Evolutionary conservation across 2,113 vertebrate genomes (phyloP), one percentile per base, ranked within the genome.

Genomic region (Hippolais icterina): DNA sequence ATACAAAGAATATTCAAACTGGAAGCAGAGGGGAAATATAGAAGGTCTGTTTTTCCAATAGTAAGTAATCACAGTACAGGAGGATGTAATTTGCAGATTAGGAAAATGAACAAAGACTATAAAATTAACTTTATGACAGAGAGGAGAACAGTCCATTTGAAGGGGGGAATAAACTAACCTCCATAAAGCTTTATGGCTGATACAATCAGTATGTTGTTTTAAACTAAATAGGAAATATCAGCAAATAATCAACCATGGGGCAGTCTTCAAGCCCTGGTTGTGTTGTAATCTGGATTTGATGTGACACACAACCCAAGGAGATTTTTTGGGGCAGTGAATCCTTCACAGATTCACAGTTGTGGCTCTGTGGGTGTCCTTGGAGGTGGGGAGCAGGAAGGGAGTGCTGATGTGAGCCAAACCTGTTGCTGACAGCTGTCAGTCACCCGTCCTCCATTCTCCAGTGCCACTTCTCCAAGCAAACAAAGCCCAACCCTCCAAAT

Each of bases 81-180:
- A 98, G 97, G 97, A 98, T 98, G 97, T 98, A 98, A 98, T 98
- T 98, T 98, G 97, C 96, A 97, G 97, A 98, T 98, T 98, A 98
- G 97, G 95, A 97, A 97, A 97, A 95, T 95, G 98, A 98, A 98
- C 98, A 98, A 98, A 98, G 98, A 92, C 96, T 93, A 96, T 98
- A 98, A 98, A 98, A 98, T 98, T 98, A 98, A 98, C 97, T 98
- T 98, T 97, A 98, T 96, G 97, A 96, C 90, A 90, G 79, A 93
- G 70, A 93, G 68, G n/a, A 87, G 89, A 93, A 61, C 54, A 94
- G 50, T 96, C 96, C 75, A 77, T 87, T 91, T 56, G 63, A 83
- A 80, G 46, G 65, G 87, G 63, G 89, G 93, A 90, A 97, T 88
- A 94, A 89, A 92, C 91, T 76, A 96, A 69, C 89, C 78, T 83